A percentile compares a stretch with the other conserved stretches of the same genome.
Evolutionary conservation across 2,113 vertebrate genomes (phyloP).

Genomic region (Mugil cephalus): DNA sequence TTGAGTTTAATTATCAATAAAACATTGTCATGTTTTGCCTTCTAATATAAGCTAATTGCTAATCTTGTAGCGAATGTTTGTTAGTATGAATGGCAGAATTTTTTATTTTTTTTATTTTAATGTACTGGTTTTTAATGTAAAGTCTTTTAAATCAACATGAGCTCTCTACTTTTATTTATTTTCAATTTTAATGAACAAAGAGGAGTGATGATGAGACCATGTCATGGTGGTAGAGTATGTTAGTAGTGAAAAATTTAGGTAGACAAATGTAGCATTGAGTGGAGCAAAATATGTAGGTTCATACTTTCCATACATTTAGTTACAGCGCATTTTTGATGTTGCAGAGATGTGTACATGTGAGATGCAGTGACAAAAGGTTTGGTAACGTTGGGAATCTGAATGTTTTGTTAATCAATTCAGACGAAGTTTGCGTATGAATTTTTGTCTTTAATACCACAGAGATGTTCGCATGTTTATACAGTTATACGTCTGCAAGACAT

Average conservation of each 20-base stretch:
- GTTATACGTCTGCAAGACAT: neutral
- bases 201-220: neutral
- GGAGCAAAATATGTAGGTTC: neutral
- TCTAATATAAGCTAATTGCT: neutral
- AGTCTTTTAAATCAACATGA: neutral
- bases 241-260: slow-evolving; percentile 22
- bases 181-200: slow-evolving; percentile 15
- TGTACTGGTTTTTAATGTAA: too few species aligned
- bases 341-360: slow-evolving; percentile 58
- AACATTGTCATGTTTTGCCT: neutral
- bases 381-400: slow-evolving; percentile 17
- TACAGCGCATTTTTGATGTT: slow-evolving; percentile 41
- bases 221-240: slow-evolving; percentile 25
- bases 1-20: neutral
- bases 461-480: too few species aligned
- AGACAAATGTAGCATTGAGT: neutral
- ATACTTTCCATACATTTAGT: neutral
- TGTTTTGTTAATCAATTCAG: too few species aligned
- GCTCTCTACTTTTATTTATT: neutral
- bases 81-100: too few species aligned
- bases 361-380: neutral
- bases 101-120: too few species aligned
- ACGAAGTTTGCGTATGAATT: neutral
- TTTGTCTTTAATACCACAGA: neutral
- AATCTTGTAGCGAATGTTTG: neutral